These are phyloP conservation scores for Macaca fascicularis DNA, from an alignment of 2,113 vertebrate species.

Conservation along the genomic window T2T-MFA8v1.1 NC_088378.1:128459501-128460000, in stretches of 20 bases:
- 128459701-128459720: background rate
- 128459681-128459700: constrained; percentile 87
- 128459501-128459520: background rate
- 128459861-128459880: background rate
- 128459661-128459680: constrained; percentile 96
- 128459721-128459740: background rate
- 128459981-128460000: background rate
- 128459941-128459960: background rate
- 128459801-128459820: background rate
- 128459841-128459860: background rate
- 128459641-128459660: constrained; percentile 97
- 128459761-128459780: background rate
- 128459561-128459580: constrained; percentile 98
- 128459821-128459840: background rate
- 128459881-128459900: background rate
- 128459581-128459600: constrained; percentile 96
- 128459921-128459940: background rate
- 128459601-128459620: constrained; percentile 89
- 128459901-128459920: background rate
- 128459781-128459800: background rate
- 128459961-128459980: background rate
- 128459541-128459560: constrained; percentile 99
- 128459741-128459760: background rate
- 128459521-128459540: constrained; percentile 79
- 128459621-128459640: constrained; percentile 88